These are phyloP conservation scores for Argyresthia goedartella DNA, from an alignment of 2,888 invertebrate genomes.

Conservation along the genomic window DNA sequence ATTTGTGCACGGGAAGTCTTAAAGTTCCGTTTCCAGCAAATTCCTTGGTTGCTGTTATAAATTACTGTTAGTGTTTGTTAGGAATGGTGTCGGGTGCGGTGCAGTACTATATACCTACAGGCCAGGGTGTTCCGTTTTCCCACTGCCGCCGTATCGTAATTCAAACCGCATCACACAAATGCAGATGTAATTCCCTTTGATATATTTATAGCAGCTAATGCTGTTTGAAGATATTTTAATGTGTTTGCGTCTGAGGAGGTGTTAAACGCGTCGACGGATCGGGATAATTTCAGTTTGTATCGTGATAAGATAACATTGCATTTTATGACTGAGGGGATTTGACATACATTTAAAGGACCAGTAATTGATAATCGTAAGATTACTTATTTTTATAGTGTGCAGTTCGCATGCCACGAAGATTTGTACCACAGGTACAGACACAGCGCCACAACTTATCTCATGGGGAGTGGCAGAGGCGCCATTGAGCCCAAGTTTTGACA, in stretches of 20 bases:
- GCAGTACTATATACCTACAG: neutral
- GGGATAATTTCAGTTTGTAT: too few species aligned
- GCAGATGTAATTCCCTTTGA: neutral
- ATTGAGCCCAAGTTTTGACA: too few species aligned
- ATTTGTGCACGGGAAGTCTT: constrained; percentile 17
- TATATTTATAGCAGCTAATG: neutral
- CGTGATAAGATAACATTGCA: too few species aligned
- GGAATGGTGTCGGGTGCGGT: constrained; percentile 3
- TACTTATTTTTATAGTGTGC: too few species aligned
- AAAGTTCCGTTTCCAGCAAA: neutral
- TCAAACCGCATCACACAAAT: neutral
- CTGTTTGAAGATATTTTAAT: neutral
- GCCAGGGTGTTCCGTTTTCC: neutral
- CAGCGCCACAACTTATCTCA: too few species aligned
- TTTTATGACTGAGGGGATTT: too few species aligned
- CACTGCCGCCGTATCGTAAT: neutral
- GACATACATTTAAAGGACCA: too few species aligned
- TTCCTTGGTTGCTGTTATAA: constrained; percentile 6
- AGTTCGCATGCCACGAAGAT: too few species aligned
- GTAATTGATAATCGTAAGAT: too few species aligned
- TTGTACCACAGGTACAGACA: too few species aligned
- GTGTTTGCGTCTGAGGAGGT: neutral
- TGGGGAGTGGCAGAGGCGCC: too few species aligned
- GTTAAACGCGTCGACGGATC: neutral
- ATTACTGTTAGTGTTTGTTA: constrained; percentile 9